phyloP scores from a whole-genome alignment of 2,888 invertebrate genomes.

The Zelleria hepariella region DNA sequence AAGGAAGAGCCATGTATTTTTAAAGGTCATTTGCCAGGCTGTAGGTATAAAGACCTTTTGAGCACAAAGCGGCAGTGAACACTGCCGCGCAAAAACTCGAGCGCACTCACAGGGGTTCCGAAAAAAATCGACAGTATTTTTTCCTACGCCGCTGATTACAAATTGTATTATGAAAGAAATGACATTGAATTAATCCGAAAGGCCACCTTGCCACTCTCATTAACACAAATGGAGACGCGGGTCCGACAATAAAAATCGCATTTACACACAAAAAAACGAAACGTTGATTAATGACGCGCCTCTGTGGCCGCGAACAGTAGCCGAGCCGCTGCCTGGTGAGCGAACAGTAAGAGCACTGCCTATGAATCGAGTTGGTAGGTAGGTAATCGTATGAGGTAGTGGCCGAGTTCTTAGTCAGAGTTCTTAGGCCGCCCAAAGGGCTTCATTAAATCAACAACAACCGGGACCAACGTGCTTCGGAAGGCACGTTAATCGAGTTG shows the following conservation, averaged over 20 bases:
- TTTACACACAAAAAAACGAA: constrained; percentile 50
- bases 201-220: constrained; percentile 62
- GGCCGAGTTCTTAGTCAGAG: too few species aligned
- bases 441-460: too few species aligned
- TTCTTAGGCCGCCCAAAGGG: too few species aligned
- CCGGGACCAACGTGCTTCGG: background rate
- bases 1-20: too few species aligned
- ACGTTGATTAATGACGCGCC: constrained; percentile 55
- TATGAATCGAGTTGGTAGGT: background rate
- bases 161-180: constrained; percentile 38
- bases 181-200: constrained; percentile 53
- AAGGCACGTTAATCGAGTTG: background rate
- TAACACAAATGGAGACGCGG: constrained; percentile 56
- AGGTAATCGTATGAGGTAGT: too few species aligned
- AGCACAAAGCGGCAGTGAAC: too few species aligned
- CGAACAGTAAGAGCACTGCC: background rate
- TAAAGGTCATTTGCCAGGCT: too few species aligned
- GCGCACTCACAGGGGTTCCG: too few species aligned
- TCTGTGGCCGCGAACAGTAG: constrained; percentile 1
- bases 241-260: constrained; percentile 63
- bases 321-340: background rate
- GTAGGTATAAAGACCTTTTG: too few species aligned
- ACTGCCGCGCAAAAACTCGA: too few species aligned
- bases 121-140: background rate
- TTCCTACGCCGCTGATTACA: constrained; percentile 15